Evolutionary conservation across 2,113 vertebrate genomes (phyloP), one percentile per base, ranked within the genome.

Genomic region (Forbesichthys papilliferus): DNA sequence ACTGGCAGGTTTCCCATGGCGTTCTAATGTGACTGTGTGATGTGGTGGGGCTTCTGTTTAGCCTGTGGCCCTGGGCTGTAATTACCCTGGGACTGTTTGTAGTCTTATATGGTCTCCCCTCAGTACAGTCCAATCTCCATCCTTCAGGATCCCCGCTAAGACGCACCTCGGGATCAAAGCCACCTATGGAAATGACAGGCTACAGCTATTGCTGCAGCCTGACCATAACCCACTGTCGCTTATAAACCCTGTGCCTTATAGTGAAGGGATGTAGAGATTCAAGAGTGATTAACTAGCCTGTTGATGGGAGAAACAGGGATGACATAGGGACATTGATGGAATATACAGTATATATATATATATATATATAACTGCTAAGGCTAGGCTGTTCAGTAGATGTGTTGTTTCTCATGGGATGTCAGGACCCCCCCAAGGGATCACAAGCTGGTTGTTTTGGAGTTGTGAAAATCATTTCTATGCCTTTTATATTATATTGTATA

Each of bases 81-180:
- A 69, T 71, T 74, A 76, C 67, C 66, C 9, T 11, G 33, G 9
- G 64, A 61, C 71, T 62, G 49, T 84, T 79, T 84, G 67, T 71
- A 66, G 68, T 75, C 78, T 86, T 67, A 64, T 69, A 79, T 72
- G 66, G 66, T 56, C 75, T 68, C 69, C 20, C 73, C 72, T 42
- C 36, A 42, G 36, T 42, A 42, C 36, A 5, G 36, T 42, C 36
- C 36, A 42, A 42, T 42, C 36, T 42, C 36, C 36, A 5, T 42
- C 36, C 36, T 42, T 42, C 36, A 6, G 36, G 36, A 5, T 5
- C 36, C 36, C 36, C 36, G 36, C 7, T 42, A 42, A 42, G 36
- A 42, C 5, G 36, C 36, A 42, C 36, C 36, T 42, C 36, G 0
- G 36, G 86, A 91, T 91, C 86, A 91, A 89, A 90, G 84, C 56